Evolutionary conservation across 2,888 invertebrate genomes (phyloP).

Genomic region (Machimus rusticus): DNA sequence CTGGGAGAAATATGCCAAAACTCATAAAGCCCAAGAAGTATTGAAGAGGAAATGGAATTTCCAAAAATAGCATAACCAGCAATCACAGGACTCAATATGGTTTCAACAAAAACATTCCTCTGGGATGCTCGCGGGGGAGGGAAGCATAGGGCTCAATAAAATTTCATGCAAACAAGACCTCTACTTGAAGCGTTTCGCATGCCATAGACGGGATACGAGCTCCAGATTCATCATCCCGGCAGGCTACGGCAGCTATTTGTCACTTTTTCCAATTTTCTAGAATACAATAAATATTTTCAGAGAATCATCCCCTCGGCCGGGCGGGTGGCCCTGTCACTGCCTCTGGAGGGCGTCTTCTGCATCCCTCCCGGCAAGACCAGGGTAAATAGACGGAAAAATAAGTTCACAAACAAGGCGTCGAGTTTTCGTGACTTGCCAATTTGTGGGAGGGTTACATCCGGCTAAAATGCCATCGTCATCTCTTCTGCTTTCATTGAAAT

Average conservation of each 20-base stretch:
- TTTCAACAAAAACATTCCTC: background rate
- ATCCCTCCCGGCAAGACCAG: background rate
- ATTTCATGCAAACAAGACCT: background rate
- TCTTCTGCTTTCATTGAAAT: background rate
- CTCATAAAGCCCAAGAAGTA: background rate
- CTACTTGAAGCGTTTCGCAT: background rate
- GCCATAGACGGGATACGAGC: background rate
- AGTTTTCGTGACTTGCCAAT: background rate
- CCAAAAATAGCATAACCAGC: background rate
- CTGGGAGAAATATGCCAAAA: background rate
- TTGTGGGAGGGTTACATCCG: background rate
- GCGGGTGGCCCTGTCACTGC: background rate
- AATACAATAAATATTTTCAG: background rate
- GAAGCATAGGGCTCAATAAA: background rate
- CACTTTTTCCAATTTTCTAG: background rate
- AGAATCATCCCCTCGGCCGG: background rate
- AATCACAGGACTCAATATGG: background rate
- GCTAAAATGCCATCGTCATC: background rate
- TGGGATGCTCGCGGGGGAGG: background rate
- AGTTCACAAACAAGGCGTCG: background rate
- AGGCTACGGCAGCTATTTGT: background rate
- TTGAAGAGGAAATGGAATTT: background rate
- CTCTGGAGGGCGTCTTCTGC: background rate
- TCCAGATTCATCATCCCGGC: background rate
- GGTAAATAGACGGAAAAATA: background rate